These are phyloP conservation scores for Drosophila repleta DNA, from an alignment of 1,140 invertebrate genomes.

Conservation along the genomic window DNA sequence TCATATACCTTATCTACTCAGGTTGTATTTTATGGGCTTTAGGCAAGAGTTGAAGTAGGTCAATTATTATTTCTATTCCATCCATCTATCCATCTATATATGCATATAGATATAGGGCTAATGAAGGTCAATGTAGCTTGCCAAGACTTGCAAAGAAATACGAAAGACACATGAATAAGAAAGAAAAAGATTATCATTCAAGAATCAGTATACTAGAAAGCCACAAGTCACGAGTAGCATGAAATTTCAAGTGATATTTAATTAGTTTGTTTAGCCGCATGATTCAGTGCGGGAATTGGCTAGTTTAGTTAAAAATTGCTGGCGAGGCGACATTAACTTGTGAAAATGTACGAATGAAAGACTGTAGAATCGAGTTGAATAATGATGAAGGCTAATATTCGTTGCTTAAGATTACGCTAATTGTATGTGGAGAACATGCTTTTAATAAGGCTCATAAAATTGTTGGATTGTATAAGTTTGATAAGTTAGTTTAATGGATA, in stretches of 20 bases:
- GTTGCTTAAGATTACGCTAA: too few relatives aligned
- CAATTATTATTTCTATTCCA: constrained; percentile 17
- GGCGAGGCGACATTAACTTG: too few relatives aligned
- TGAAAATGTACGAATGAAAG: too few relatives aligned
- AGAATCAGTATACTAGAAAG: neutral
- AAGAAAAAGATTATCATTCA: neutral
- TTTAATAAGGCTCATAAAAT: too few relatives aligned
- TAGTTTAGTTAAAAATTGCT: too few relatives aligned
- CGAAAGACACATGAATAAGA: neutral
- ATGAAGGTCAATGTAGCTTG: constrained; percentile 30
- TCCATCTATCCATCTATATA: neutral
- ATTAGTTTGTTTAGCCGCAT: neutral
- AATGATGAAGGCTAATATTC: too few relatives aligned
- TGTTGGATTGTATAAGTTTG: too few relatives aligned
- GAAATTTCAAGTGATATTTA: neutral
- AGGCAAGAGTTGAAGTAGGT: constrained; percentile 36
- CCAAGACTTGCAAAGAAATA: neutral
- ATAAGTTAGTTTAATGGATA: too few relatives aligned
- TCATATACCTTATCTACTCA: neutral
- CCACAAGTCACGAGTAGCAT: constrained; percentile 1
- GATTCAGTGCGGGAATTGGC: neutral
- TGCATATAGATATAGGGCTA: neutral
- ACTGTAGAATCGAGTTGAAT: too few relatives aligned
- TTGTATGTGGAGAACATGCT: too few relatives aligned
- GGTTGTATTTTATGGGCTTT: constrained; percentile 1